These are phyloP conservation scores for Hirtodrosophila histrioides DNA, from an alignment of 2,888 invertebrate genomes.

Conservation along the genomic window DNA sequence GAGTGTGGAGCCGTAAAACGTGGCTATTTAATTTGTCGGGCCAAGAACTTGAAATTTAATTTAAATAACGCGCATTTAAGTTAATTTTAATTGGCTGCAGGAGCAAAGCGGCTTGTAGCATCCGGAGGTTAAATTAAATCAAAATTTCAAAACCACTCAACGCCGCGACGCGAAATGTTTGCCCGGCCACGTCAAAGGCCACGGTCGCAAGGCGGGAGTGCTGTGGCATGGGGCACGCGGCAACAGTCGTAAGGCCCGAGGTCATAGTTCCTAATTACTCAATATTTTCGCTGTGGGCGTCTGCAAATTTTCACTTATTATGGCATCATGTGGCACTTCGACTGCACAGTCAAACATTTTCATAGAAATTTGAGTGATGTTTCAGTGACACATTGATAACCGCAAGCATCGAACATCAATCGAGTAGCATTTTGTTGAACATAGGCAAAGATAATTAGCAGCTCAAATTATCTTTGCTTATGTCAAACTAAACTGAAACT, in stretches of 20 bases:
- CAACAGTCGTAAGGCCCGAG: slow-evolving; percentile 28
- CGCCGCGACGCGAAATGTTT: slow-evolving; percentile 22
- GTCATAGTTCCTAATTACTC: slow-evolving; percentile 56
- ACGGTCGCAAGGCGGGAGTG: slow-evolving; percentile 22
- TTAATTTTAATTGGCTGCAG: slow-evolving; percentile 69
- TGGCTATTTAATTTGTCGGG: slow-evolving; percentile 54
- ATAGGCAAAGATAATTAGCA: slow-evolving; percentile 21
- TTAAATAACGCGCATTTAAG: slow-evolving; percentile 60
- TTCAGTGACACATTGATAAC: slow-evolving; percentile 32
- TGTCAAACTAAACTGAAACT: no score
- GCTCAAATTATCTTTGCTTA: background rate
- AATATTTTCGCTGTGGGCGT: slow-evolving; percentile 43
- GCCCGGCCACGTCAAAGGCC: slow-evolving; percentile 41
- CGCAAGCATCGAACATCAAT: slow-evolving; percentile 39
- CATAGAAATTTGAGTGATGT: slow-evolving; percentile 41
- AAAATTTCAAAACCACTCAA: slow-evolving; percentile 49
- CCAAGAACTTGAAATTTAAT: slow-evolving; percentile 60
- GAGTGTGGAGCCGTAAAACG: background rate
- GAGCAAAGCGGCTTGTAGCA: slow-evolving; percentile 25
- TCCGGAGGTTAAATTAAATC: slow-evolving; percentile 66
- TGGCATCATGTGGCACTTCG: slow-evolving; percentile 11
- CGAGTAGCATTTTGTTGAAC: slow-evolving; percentile 14
- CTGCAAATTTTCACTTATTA: slow-evolving; percentile 8
- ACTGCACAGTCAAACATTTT: slow-evolving; percentile 1
- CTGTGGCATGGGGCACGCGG: background rate